phyloP scores from a whole-genome alignment of 92 coral and sea anemone genomes.

The Micromussa lordhowensis region DNA sequence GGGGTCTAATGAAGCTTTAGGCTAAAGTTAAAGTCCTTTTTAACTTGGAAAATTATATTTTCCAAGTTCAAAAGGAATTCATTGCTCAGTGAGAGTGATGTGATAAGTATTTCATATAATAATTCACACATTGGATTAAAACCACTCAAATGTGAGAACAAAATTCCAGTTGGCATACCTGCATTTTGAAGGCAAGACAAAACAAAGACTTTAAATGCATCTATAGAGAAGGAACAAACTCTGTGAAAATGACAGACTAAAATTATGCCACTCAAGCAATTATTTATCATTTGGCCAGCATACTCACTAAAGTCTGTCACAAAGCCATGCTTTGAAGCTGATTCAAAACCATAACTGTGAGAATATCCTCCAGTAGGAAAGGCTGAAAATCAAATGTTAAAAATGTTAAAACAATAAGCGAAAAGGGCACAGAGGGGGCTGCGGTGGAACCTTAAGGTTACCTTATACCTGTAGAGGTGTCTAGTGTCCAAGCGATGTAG shows the following conservation, averaged over 20 bases:
- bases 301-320: conserved; percentile 62
- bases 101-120: too few relatives aligned
- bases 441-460: not conserved
- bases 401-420: not conserved
- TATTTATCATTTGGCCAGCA: not conserved
- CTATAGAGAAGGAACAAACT: conserved; percentile 18
- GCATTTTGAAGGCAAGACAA: conserved; percentile 69
- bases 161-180: conserved; percentile 33
- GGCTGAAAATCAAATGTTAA: conserved; percentile 24
- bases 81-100: too few relatives aligned
- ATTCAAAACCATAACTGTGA: conserved; percentile 75
- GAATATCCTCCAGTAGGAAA: conserved; percentile 84
- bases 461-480: too few relatives aligned
- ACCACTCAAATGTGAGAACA: not conserved
- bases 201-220: conserved; percentile 55
- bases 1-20: too few relatives aligned
- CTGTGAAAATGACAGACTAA: not conserved
- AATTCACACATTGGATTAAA: not conserved
- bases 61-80: too few relatives aligned
- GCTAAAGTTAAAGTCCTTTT: too few relatives aligned
- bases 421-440: not conserved
- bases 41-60: too few relatives aligned
- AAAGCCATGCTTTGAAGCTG: conserved; percentile 74
- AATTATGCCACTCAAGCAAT: not conserved
- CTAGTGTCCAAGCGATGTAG: too few relatives aligned